These are phyloP conservation scores for Psittacula derbiana DNA, from an alignment of 2,797 vertebrate genomes.

Conservation along the genomic window DNA sequence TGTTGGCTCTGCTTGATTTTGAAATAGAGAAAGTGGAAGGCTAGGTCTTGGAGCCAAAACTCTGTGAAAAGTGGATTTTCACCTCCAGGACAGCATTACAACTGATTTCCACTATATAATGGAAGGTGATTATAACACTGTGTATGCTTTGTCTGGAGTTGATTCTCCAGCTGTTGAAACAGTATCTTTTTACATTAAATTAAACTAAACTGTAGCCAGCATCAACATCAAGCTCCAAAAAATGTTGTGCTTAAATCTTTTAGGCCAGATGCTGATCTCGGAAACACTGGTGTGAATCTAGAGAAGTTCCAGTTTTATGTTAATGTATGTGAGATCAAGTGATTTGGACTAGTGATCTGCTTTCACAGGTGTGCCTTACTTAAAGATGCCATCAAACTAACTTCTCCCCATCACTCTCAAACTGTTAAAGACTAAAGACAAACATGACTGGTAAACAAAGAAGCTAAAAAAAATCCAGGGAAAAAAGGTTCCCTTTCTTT, in stretches of 20 bases:
- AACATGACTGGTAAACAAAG: background rate
- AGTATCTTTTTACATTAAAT: slow-evolving; percentile 17
- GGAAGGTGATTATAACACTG: background rate
- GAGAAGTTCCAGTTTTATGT: background rate
- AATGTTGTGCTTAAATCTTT: background rate
- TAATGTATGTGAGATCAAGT: background rate
- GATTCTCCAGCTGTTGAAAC: slow-evolving; percentile 45
- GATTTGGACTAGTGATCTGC: background rate
- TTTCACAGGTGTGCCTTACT: background rate
- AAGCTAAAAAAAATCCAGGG: background rate
- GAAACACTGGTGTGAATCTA: background rate
- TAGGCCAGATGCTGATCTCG: background rate
- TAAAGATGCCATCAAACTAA: background rate
- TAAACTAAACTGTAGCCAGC: slow-evolving; percentile 7
- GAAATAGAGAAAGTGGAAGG: slow-evolving; percentile 36
- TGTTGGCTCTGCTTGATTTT: background rate
- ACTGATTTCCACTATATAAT: slow-evolving; percentile 6
- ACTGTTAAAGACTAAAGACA: background rate
- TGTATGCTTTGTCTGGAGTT: slow-evolving; percentile 23
- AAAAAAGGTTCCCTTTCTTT: background rate
- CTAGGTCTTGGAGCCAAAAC: background rate
- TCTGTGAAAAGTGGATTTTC: slow-evolving; percentile 19
- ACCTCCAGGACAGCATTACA: slow-evolving; percentile 13
- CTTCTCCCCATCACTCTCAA: background rate
- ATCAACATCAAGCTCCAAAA: slow-evolving; percentile 31